Conservation (phyloP, 2,797 vertebrate genomes). For the Anolis apletophallus region DNA sequence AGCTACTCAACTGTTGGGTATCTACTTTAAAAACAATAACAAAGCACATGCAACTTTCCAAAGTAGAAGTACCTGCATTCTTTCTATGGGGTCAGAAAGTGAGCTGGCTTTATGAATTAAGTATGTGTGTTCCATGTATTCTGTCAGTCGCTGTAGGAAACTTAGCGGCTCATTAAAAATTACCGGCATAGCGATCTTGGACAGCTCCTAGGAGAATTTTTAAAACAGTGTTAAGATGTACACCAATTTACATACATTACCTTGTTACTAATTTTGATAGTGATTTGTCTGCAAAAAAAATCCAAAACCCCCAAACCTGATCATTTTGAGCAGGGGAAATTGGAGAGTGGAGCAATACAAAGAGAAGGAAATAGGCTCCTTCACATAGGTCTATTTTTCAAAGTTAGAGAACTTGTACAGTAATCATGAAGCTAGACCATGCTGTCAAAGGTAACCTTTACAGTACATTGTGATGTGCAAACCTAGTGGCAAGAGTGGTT, state of each 20-base stretch:
- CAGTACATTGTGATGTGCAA: background rate
- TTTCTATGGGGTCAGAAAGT: slow-evolving; percentile 86
- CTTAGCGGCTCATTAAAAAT: slow-evolving; percentile 97
- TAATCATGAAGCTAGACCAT: background rate
- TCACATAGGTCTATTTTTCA: background rate
- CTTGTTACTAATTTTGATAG: background rate
- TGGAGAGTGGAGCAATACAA: background rate
- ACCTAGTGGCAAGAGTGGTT: background rate
- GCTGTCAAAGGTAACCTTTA: background rate
- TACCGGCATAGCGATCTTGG: slow-evolving; percentile 99
- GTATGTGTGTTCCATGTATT: slow-evolving; percentile 99
- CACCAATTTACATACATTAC: background rate
- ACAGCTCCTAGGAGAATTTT: slow-evolving; percentile 86
- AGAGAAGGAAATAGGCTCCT: background rate
- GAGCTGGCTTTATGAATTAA: slow-evolving; percentile 96
- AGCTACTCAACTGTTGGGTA: slow-evolving; percentile 6
- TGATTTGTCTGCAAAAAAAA: background rate
- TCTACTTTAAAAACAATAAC: background rate
- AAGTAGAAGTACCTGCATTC: slow-evolving; percentile 90
- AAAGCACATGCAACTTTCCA: background rate
- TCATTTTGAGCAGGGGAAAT: slow-evolving; percentile 42
- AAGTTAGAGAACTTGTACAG: slow-evolving; percentile 21
- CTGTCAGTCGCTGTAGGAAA: slow-evolving; percentile 94
- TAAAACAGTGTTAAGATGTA: slow-evolving; percentile 30
- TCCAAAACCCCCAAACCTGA: background rate